Base-by-base conservation (phyloP, 2,888 invertebrate species). In the Ypsolopha scabrella region DNA sequence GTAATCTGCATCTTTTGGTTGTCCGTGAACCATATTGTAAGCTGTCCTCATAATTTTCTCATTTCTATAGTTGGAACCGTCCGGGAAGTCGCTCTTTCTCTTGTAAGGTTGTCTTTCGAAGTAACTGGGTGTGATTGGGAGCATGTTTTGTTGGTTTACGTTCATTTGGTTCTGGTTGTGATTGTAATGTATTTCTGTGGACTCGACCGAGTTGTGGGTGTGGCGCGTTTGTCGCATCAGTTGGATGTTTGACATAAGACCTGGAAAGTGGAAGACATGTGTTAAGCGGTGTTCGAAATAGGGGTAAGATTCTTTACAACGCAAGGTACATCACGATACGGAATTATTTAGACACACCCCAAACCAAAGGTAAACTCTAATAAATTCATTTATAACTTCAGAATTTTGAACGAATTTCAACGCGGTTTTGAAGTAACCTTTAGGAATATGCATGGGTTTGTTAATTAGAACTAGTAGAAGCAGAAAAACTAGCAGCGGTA, bases 41-140 rank as follows among this genome's bases (percentile, higher is more conserved):
- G 69, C 70, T 1, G 77, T 70, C 50, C 86, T 67, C 81, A 85
- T 81, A 41, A 85, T 76, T 66, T 85, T 86, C 50, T 85, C 82
- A 1, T 72, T 72, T 56, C 81, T 75, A 51, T 80, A 85, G 2
- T 72, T 60, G 0, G 80, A 70, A 0, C 74, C 70, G 54, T 83
- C 82, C 1, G 75, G 75, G 52, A 80, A 86, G 38, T 85, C 81
- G 56, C 76, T 79, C 56, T 85, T 86, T 52, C 85, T 65, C 56
- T 86, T 86, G 58, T 77, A 82, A 1, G 75, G 80, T 6, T 66
- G 55, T 14, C 83, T 68, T 14, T 86, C 83, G 58, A 80, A 86
- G 56, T 82, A 80, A 57, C 71, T 75, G 3, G 80, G 66, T 6
- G 78, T 62, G 62, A 78, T 70, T 0, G 81, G 77, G 57, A 80